Base-by-base conservation (phyloP, 2,113 vertebrate species). In the Dipodomys spectabilis region DNA sequence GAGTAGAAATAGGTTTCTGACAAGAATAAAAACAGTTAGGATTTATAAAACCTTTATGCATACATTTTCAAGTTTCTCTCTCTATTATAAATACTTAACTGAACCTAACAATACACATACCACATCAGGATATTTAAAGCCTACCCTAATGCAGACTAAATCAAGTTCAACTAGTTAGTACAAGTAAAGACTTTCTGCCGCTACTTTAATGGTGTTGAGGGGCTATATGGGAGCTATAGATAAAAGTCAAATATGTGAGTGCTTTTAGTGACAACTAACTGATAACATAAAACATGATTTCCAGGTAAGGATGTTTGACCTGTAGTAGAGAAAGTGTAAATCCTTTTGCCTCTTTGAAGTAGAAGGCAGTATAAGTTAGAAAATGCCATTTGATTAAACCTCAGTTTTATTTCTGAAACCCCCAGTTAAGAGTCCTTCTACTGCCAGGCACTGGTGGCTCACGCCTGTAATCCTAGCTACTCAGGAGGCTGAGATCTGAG, bases 11-110 rank as follows among this genome's bases (percentile, higher is more conserved):
- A 0, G 6, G 67, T 80, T 60, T 62, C 28, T 89, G 6, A 44
- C 19, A 92, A 77, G 89, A 83, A 78, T 6, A 27, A 90, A 45
- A 30, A 71, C 83, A 44, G 16, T 11, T n/a, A 28, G 27, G 8
- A 45, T 32, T 39, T 65, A 27, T 81, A 35, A 92, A 71, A 80
- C 60, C 49, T 85, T 78, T 81, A 86, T 62, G 32, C 39, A 72
- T 85, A 11, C 16, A 71, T 73, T 94, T 88, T 83, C 22, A 53
- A 82, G 45, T 84, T 44, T 84, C 18, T 78, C 8, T 84, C 62
- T 65, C 22, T 39, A 25, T 28, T 28, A 68, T 86, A 45, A 78
- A 71, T 85, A 77, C 73, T 93, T 93, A 88, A 7, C 28, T 80
- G 83, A 82, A 9, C 20, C 45, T 72, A 39, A 7, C 12, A 92